phyloP scores from a whole-genome alignment of 2,113 vertebrate genomes.

The Ophthalmolycus amberensis region DNA sequence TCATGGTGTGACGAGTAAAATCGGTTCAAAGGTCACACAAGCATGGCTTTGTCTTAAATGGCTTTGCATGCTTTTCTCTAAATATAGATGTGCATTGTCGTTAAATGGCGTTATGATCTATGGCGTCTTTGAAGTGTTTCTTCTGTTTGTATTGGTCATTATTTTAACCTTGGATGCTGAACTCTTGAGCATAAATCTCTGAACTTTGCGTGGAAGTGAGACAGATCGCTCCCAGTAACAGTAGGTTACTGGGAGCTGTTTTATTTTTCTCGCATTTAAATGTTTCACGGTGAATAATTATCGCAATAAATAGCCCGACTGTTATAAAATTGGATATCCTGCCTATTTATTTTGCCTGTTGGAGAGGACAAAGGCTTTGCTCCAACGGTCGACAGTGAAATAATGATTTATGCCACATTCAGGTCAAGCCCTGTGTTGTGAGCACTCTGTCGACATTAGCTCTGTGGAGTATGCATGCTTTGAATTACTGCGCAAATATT shows the following conservation, averaged over 20 bases:
- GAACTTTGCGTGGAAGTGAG: constrained; percentile 22
- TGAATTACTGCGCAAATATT: constrained; percentile 48
- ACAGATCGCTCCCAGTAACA: constrained; percentile 17
- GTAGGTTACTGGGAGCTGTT: constrained; percentile 11
- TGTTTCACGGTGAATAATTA: constrained; percentile 30
- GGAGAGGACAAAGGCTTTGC: constrained; percentile 28
- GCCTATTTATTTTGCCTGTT: constrained; percentile 29
- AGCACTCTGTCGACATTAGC: constrained; percentile 21
- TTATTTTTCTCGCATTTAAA: constrained; percentile 27
- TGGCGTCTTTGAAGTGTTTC: not conserved
- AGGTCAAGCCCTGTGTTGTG: constrained; percentile 39
- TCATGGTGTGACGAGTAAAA: not conserved
- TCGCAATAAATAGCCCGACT: constrained; percentile 1
- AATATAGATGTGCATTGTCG: not conserved
- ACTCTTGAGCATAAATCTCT: constrained; percentile 39
- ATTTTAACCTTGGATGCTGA: constrained; percentile 17
- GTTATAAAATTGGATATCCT: not conserved
- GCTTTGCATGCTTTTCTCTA: constrained; percentile 20
- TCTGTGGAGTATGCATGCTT: constrained; percentile 19
- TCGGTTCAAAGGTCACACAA: constrained; percentile 22
- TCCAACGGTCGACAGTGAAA: constrained; percentile 34
- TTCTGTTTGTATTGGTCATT: constrained; percentile 23
- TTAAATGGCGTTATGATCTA: constrained; percentile 8
- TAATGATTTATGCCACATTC: constrained; percentile 53
- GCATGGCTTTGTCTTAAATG: constrained; percentile 7